Conservation (phyloP, 1,140 invertebrate genomes). For the Diachasma alloeum region DNA sequence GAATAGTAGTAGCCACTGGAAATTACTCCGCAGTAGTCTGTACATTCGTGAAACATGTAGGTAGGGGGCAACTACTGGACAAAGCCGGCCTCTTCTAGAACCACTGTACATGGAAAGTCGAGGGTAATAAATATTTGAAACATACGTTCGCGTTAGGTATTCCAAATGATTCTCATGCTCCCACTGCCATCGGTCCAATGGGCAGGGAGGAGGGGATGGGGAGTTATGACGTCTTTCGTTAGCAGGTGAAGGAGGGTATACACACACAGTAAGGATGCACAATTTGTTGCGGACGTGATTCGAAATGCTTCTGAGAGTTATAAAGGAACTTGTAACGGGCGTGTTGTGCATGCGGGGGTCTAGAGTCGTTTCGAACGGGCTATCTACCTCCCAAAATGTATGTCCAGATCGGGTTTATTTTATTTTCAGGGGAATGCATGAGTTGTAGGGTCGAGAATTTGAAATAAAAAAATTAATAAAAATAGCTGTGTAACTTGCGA, state of each 20-base stretch:
- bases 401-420: constrained; percentile 6
- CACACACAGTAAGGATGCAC: constrained; percentile 33
- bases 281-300: constrained; percentile 52
- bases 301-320: constrained; percentile 55
- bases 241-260: neutral
- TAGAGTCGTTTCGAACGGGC: neutral
- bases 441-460: neutral
- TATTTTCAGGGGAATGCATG: constrained; percentile 28
- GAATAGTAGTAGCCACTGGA: neutral
- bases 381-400: constrained; percentile 28
- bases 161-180: neutral
- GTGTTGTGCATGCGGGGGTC: constrained; percentile 40
- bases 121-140: constrained; percentile 10
- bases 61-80: neutral
- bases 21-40: neutral
- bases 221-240: neutral
- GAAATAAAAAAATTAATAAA: neutral
- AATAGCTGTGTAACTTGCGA: neutral
- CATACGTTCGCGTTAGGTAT: neutral
- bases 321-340: constrained; percentile 47
- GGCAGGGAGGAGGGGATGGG: neutral
- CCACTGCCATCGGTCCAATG: neutral
- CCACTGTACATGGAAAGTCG: constrained; percentile 3
- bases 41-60: neutral
- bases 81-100: neutral